Evolutionary conservation across 2,888 invertebrate species (phyloP).

Genomic region (Pristionchus arcanus): DNA sequence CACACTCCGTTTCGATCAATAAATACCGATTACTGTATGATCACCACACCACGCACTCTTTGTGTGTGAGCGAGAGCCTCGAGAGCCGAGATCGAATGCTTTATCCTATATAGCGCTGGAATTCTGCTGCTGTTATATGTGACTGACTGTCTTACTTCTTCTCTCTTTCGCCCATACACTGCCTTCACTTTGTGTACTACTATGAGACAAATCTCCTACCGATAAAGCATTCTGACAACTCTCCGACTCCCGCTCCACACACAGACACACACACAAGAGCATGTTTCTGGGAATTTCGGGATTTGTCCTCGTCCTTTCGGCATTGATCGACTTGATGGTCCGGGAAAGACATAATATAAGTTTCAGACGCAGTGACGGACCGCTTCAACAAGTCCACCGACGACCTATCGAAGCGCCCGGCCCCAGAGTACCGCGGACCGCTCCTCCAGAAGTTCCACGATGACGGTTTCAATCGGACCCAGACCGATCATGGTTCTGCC

Average conservation of each 20-base stretch:
- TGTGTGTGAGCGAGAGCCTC: neutral
- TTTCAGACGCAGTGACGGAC: slow-evolving; percentile 63
- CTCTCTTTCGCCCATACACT: slow-evolving; percentile 41
- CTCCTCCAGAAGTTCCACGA: slow-evolving; percentile 78
- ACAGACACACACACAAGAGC: slow-evolving; percentile 1
- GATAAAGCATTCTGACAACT: slow-evolving; percentile 50
- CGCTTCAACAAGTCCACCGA: slow-evolving; percentile 73
- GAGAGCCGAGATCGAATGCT: slow-evolving; percentile 25
- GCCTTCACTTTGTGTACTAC: slow-evolving; percentile 31
- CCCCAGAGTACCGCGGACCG: slow-evolving; percentile 77
- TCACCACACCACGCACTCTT: neutral
- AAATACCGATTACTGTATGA: slow-evolving; percentile 21
- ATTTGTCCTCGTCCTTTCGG: slow-evolving; percentile 37
- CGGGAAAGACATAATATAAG: neutral
- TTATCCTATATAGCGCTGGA: slow-evolving; percentile 21
- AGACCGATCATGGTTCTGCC: neutral
- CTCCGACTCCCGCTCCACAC: slow-evolving; percentile 8
- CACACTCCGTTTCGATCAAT: neutral
- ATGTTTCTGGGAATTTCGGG: neutral
- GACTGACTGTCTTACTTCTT: neutral
- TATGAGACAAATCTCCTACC: neutral
- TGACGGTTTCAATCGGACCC: slow-evolving; percentile 68
- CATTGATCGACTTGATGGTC: neutral
- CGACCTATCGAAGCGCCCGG: slow-evolving; percentile 65
- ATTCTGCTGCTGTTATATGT: slow-evolving; percentile 3